These are phyloP conservation scores for Chironomus striatipennis DNA, from an alignment of 1,140 invertebrate genomes.

Conservation along the genomic window DNA sequence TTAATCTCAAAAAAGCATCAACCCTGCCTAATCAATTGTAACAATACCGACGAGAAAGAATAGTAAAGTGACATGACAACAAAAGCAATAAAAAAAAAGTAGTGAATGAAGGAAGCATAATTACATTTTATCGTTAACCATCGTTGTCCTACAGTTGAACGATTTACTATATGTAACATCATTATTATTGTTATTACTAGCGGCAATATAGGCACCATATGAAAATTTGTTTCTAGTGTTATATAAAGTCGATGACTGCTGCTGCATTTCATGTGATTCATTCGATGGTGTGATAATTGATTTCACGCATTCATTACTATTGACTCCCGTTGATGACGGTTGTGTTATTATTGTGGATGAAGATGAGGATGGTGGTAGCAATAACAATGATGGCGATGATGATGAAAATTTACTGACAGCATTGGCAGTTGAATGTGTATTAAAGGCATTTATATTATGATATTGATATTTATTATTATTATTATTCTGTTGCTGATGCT, in stretches of 20 bases:
- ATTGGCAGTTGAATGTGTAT: background rate
- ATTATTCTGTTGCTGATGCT: constrained; percentile 13
- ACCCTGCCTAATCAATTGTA: too few species aligned
- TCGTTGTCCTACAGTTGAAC: constrained; percentile 4
- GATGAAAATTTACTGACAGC: constrained; percentile 11
- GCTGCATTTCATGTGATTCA: constrained; percentile 12
- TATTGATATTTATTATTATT: constrained; percentile 11
- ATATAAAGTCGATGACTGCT: constrained; percentile 11
- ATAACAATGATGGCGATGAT: background rate
- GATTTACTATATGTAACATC: constrained; percentile 15
- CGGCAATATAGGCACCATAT: constrained; percentile 13
- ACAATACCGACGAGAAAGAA: too few species aligned
- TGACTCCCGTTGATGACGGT: background rate
- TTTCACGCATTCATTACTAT: constrained; percentile 10
- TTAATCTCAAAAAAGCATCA: too few species aligned
- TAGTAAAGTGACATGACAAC: too few species aligned
- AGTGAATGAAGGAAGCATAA: background rate
- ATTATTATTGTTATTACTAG: constrained; percentile 16
- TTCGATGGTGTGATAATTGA: constrained; percentile 16
- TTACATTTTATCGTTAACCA: constrained; percentile 17
- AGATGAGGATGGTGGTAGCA: background rate
- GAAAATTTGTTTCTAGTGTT: constrained; percentile 21
- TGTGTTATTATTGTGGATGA: background rate
- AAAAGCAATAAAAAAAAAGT: too few species aligned
- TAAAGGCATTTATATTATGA: constrained; percentile 13